These are phyloP conservation scores for Cuculus canorus DNA, from an alignment of 2,797 vertebrate genomes.

Conservation along the genomic window DNA sequence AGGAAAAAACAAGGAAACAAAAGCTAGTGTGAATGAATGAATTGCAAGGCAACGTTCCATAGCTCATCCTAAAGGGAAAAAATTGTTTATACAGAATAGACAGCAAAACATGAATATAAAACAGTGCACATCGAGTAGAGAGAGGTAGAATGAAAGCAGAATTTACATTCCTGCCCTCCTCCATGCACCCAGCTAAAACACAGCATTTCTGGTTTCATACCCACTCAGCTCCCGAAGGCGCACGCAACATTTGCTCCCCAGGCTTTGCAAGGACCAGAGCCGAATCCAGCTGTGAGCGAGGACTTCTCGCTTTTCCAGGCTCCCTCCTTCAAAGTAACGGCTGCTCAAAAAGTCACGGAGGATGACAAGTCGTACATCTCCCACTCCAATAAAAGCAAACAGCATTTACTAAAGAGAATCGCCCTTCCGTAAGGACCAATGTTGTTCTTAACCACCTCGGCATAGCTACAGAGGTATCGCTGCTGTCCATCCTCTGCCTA, in stretches of 20 bases:
- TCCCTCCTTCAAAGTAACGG: background rate
- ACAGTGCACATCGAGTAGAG: background rate
- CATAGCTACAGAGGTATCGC: background rate
- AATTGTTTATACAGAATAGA: background rate
- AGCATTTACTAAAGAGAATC: background rate
- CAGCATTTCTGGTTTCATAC: background rate
- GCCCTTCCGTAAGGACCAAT: background rate
- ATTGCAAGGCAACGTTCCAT: background rate
- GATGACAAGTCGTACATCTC: accelerated
- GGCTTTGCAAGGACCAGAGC: background rate
- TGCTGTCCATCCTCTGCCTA: background rate
- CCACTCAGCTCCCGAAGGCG: background rate
- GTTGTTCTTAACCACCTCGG: background rate
- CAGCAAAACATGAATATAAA: background rate
- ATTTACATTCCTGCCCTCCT: background rate
- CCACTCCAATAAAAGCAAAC: background rate
- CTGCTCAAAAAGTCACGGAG: background rate
- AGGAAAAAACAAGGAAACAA: constrained; percentile 53
- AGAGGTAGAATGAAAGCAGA: background rate
- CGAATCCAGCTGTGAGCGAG: background rate
- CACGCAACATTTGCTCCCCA: background rate
- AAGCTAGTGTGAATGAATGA: constrained; percentile 35
- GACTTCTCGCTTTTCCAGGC: background rate
- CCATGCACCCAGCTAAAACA: accelerated
- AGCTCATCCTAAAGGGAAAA: background rate